Conservation (phyloP, 2,113 vertebrate genomes). For the Nycticorax nycticorax region DNA sequence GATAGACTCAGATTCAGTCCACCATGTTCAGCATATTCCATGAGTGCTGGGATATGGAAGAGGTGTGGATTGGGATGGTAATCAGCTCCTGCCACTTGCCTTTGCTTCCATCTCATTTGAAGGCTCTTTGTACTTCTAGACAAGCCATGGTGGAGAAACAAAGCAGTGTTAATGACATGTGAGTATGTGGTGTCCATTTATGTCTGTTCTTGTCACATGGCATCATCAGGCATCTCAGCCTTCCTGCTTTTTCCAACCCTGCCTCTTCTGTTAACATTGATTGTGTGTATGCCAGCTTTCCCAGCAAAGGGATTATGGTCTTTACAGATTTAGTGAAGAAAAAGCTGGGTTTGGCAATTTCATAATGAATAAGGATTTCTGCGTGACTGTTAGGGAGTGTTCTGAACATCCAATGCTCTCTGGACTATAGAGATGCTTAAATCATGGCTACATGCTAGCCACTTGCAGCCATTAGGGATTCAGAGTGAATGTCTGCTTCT, state of each 20-base stretch:
- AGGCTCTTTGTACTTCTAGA: background rate
- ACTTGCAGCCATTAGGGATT: background rate
- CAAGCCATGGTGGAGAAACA: background rate
- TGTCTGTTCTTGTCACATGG: background rate
- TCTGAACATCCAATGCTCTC: background rate
- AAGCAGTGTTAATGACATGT: background rate
- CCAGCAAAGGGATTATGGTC: background rate
- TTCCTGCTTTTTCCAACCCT: background rate
- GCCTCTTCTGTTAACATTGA: background rate
- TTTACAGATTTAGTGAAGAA: background rate
- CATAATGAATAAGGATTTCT: background rate
- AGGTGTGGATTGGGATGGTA: background rate
- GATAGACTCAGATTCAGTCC: background rate
- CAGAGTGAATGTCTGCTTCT: background rate
- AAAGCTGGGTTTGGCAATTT: background rate
- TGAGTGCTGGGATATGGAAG: background rate
- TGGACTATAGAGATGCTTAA: background rate
- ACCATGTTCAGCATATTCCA: background rate
- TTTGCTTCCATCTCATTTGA: background rate
- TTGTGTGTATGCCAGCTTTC: background rate
- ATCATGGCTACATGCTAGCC: background rate
- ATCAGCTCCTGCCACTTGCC: background rate
- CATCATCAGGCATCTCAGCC: background rate
- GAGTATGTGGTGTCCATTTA: background rate
- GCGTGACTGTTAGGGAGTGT: background rate